A percentile compares a stretch with the other conserved stretches of the same genome.
Evolutionary conservation across 2,113 vertebrate species (phyloP).

Genomic region (Manacus vitellinus): DNA sequence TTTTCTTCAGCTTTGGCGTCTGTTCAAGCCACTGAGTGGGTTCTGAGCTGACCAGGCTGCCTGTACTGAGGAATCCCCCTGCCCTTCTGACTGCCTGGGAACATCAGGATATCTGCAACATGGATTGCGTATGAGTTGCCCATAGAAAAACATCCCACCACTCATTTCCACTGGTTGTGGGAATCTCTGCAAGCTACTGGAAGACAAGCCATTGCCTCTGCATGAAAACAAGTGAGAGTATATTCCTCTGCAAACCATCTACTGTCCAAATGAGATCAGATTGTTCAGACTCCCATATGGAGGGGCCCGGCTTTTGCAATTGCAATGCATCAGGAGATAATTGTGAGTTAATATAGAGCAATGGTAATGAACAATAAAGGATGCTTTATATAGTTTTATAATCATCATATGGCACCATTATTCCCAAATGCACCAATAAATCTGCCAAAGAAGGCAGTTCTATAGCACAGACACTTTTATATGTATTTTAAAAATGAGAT

Average conservation of each 20-base stretch:
- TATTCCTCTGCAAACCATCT: not conserved
- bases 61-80: not conserved
- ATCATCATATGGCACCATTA: constrained; percentile 40
- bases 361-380: constrained; percentile 60
- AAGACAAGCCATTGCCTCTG: not conserved
- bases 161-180: not conserved
- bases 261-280: not conserved
- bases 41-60: not conserved
- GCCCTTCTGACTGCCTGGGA: not conserved
- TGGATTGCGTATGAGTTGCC: not conserved
- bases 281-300: not conserved
- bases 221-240: not conserved
- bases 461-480: constrained; percentile 24
- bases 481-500: constrained; percentile 33
- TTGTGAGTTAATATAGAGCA: constrained; percentile 33
- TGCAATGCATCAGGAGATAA: constrained; percentile 44
- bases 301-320: not conserved
- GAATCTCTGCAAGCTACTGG: not conserved
- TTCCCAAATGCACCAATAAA: constrained; percentile 49
- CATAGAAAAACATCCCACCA: not conserved
- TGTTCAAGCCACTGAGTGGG: not conserved
- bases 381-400: constrained; percentile 56
- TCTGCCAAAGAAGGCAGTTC: constrained; percentile 40
- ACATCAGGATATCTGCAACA: not conserved
- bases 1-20: not conserved